These are phyloP conservation scores for Clarias pachynema DNA, from an alignment of 2,797 vertebrate genomes.

Conservation along the genomic window DNA sequence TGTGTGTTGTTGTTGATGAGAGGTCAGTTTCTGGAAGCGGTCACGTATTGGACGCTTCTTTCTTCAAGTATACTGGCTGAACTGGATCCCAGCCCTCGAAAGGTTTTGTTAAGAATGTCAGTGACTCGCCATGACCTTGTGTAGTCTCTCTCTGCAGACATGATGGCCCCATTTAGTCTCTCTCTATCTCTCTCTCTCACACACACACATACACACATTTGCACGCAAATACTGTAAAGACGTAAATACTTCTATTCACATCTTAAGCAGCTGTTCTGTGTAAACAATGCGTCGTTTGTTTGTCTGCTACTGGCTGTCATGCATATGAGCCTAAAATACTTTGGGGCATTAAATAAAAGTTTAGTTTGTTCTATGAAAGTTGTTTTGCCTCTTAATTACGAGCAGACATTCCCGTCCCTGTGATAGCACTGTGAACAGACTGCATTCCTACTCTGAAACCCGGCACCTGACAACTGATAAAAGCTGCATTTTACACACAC, in stretches of 20 bases:
- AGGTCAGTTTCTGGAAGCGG: slow-evolving; percentile 45
- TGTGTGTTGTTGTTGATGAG: slow-evolving; percentile 35
- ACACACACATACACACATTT: neutral
- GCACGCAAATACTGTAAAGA: neutral
- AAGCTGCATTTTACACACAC: slow-evolving; percentile 68
- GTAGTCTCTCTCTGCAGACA: slow-evolving; percentile 7
- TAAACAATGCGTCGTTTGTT: slow-evolving; percentile 1
- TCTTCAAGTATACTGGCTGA: slow-evolving; percentile 17
- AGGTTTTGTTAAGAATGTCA: slow-evolving; percentile 25
- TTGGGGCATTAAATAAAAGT: slow-evolving; percentile 14
- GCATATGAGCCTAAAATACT: slow-evolving; percentile 6
- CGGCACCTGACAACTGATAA: slow-evolving; percentile 82
- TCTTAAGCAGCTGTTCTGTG: neutral
- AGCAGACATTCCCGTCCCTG: slow-evolving; percentile 76
- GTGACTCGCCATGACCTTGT: slow-evolving; percentile 18
- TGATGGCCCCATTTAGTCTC: neutral
- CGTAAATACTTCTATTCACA: neutral
- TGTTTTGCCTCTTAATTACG: slow-evolving; percentile 58
- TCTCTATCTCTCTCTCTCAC: neutral
- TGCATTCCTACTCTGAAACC: slow-evolving; percentile 79
- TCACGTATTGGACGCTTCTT: slow-evolving; percentile 49
- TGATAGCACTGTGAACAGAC: slow-evolving; percentile 79
- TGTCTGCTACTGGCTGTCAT: neutral
- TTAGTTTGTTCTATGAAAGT: neutral
- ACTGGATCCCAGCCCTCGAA: slow-evolving; percentile 34